A percentile compares a stretch with the other conserved stretches of the same genome.
Conservation (phyloP, 1,140 invertebrate genomes). For the Sycophila sp. region DNA sequence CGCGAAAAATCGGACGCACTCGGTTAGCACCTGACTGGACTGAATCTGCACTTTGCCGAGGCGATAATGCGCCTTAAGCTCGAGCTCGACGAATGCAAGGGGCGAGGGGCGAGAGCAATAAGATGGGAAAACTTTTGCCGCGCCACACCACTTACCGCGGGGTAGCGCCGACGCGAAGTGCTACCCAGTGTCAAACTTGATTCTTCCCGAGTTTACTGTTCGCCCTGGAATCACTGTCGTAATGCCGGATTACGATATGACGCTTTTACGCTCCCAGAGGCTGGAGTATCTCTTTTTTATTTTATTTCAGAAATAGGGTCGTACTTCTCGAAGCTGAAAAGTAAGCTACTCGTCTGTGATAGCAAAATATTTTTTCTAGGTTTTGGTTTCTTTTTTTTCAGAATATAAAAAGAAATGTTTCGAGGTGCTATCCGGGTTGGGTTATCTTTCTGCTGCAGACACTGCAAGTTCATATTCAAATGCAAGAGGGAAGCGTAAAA, state of each 20-base stretch:
- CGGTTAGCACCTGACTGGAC: too few relatives aligned
- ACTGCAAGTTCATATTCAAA: too few relatives aligned
- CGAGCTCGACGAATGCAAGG: neutral
- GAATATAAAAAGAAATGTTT: too few relatives aligned
- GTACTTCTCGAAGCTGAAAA: neutral
- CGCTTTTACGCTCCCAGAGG: neutral
- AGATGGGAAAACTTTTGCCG: conserved; percentile 1
- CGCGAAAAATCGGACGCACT: neutral
- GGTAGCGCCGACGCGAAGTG: too few relatives aligned
- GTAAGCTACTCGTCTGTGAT: too few relatives aligned
- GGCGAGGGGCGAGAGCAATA: neutral
- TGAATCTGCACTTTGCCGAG: too few relatives aligned
- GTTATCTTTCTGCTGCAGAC: too few relatives aligned
- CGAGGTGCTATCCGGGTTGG: too few relatives aligned
- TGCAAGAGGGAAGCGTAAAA: too few relatives aligned
- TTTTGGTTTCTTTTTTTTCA: too few relatives aligned
- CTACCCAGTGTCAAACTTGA: neutral
- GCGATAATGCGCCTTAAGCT: conserved; percentile 8
- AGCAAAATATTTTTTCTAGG: too few relatives aligned
- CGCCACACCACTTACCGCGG: neutral
- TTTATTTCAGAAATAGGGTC: neutral
- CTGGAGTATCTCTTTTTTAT: neutral
- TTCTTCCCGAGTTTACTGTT: neutral
- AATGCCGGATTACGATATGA: neutral
- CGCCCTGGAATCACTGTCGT: neutral